These are phyloP conservation scores for Anoncus sp. DNA, from an alignment of 2,888 invertebrate genomes.

Conservation along the genomic window DNA sequence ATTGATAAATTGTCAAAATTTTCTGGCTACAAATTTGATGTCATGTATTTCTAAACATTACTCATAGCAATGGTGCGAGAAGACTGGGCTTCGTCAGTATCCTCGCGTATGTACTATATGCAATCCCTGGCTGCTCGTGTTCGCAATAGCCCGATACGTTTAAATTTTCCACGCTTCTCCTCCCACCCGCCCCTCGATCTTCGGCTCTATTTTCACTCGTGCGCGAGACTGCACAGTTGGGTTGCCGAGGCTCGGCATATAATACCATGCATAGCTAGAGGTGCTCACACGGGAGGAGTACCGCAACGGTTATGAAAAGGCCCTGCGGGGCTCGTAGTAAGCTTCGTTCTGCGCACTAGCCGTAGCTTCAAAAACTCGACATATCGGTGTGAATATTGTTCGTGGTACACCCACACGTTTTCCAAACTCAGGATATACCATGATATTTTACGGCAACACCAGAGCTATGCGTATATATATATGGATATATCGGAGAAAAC, in stretches of 20 bases:
- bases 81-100: slow-evolving; percentile 18
- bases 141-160: slow-evolving; percentile 35
- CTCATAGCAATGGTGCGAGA: slow-evolving; percentile 5
- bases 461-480: slow-evolving; percentile 37
- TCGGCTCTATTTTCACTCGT: slow-evolving; percentile 32
- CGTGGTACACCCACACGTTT: slow-evolving; percentile 36
- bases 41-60: slow-evolving; percentile 28
- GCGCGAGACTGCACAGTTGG: slow-evolving; percentile 41
- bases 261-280: background rate
- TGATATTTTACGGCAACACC: slow-evolving; percentile 67
- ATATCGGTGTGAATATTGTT: slow-evolving; percentile 66
- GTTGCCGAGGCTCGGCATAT: slow-evolving; percentile 17
- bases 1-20: too few species aligned
- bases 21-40: background rate
- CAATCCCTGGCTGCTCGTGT: slow-evolving; percentile 41
- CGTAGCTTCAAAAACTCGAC: slow-evolving; percentile 61
- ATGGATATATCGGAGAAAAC: slow-evolving; percentile 16
- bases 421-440: slow-evolving; percentile 56
- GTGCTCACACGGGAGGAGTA: slow-evolving; percentile 26
- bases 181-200: background rate
- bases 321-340: slow-evolving; percentile 65
- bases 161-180: slow-evolving; percentile 49
- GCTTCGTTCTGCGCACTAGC: slow-evolving; percentile 31
- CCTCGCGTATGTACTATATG: slow-evolving; percentile 24
- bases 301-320: slow-evolving; percentile 60